These are phyloP conservation scores for Neopipo cinnamomea DNA, from an alignment of 2,113 vertebrate species.

Conservation along the genomic window DNA sequence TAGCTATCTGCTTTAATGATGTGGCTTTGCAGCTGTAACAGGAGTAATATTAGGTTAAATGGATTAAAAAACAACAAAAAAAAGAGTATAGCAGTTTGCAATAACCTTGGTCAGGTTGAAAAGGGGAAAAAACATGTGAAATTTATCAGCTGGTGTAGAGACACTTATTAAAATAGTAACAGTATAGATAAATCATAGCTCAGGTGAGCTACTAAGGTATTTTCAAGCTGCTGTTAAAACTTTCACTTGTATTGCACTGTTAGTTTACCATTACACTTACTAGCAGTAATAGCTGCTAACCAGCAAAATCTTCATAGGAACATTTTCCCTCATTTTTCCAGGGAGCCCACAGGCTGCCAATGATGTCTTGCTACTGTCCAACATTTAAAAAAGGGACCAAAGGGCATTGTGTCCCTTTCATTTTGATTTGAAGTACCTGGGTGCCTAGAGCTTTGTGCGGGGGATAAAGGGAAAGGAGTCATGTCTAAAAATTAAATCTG, in stretches of 20 bases:
- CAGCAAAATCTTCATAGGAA: background rate
- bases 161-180: background rate
- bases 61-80: background rate
- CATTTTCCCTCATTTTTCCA: background rate
- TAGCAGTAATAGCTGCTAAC: background rate
- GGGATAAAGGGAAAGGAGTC: background rate
- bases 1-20: background rate
- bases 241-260: background rate
- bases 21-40: background rate
- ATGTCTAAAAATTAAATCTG: background rate
- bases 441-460: background rate
- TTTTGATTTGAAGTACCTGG: background rate
- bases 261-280: background rate
- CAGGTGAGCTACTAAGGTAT: background rate
- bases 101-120: background rate
- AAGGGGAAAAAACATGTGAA: background rate
- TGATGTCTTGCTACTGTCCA: too few relatives aligned
- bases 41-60: background rate
- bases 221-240: slow-evolving; percentile 20
- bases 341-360: background rate
- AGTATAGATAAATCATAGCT: background rate
- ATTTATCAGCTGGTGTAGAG: background rate
- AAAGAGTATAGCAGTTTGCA: background rate
- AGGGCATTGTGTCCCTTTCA: background rate
- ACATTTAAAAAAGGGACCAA: background rate